Evolutionary conservation across 2,888 invertebrate species (phyloP).

Genomic region (Drosophila greeni): DNA sequence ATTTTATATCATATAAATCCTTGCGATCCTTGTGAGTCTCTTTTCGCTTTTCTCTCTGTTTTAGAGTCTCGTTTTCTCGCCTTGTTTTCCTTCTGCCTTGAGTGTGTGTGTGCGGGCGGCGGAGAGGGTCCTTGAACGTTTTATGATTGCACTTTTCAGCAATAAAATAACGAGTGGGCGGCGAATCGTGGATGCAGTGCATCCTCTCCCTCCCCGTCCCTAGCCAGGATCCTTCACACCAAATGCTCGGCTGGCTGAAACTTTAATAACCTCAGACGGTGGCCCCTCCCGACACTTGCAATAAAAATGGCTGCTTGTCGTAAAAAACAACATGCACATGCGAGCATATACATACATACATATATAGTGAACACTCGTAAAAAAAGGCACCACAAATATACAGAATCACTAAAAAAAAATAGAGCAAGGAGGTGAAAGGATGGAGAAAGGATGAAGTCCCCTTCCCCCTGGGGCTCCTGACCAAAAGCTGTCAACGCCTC

Average conservation of each 20-base stretch:
- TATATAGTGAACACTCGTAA: conserved; percentile 23
- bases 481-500: conserved; percentile 62
- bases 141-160: conserved; percentile 71
- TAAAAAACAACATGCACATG: conserved; percentile 52
- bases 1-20: no score
- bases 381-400: conserved; percentile 5
- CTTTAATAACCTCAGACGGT: conserved; percentile 67
- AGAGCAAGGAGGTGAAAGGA: conserved; percentile 5
- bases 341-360: no score
- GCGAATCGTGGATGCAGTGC: conserved; percentile 14
- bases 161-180: conserved; percentile 56
- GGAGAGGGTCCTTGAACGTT: conserved; percentile 60
- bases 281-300: conserved; percentile 52
- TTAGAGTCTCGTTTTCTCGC: background rate
- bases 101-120: conserved; percentile 2
- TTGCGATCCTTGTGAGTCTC: background rate
- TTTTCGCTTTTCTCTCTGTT: background rate
- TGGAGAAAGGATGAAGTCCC: background rate
- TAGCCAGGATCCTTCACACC: conserved; percentile 62
- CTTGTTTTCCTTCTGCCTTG: conserved; percentile 26
- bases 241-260: conserved; percentile 48
- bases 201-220: background rate
- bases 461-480: conserved; percentile 29
- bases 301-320: conserved; percentile 64
- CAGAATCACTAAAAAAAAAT: conserved; percentile 4